Percentiles rank a stretch among this genome's conserved stretches.
These are phyloP conservation scores for Seira sanloemensis DNA, from an alignment of 2,888 invertebrate genomes.

Conservation along the genomic window DNA sequence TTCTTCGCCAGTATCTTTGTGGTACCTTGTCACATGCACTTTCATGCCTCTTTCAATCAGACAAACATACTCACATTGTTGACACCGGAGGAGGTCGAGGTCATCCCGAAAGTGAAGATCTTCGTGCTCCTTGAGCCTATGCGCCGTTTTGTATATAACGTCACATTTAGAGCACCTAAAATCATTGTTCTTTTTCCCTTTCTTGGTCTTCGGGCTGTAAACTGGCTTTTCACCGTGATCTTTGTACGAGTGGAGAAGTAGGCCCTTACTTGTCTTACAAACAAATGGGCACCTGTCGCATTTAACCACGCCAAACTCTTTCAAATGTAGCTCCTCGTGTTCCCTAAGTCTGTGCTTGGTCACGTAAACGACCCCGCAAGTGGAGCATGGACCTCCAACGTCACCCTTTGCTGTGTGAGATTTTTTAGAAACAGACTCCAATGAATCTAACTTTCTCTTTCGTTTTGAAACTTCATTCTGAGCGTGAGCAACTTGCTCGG, in stretches of 20 bases:
- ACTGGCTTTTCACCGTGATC: not conserved
- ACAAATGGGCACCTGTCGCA: constrained; percentile 27
- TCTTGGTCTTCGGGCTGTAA: not conserved
- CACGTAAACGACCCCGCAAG: constrained; percentile 17
- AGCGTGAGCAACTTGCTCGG: no score
- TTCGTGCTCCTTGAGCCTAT: constrained; percentile 31
- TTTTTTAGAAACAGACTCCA: no score
- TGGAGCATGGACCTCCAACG: no score
- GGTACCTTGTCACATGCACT: constrained; percentile 35
- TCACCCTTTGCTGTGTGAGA: no score
- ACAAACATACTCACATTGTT: constrained; percentile 26
- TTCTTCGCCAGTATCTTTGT: not conserved
- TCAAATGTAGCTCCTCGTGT: constrained; percentile 12
- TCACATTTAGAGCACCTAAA: constrained; percentile 20
- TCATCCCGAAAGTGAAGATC: constrained; percentile 11
- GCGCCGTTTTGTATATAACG: constrained; percentile 23
- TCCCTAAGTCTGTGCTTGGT: not conserved
- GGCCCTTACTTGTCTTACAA: not conserved
- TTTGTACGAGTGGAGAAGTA: constrained; percentile 25
- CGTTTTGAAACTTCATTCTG: no score
- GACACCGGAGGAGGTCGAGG: constrained; percentile 8
- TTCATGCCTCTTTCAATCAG: constrained; percentile 32
- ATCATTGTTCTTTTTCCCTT: not conserved
- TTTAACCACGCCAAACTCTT: constrained; percentile 7
- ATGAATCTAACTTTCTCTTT: no score